phyloP scores from a whole-genome alignment of 2,888 invertebrate genomes.

The Chesias legatella region DNA sequence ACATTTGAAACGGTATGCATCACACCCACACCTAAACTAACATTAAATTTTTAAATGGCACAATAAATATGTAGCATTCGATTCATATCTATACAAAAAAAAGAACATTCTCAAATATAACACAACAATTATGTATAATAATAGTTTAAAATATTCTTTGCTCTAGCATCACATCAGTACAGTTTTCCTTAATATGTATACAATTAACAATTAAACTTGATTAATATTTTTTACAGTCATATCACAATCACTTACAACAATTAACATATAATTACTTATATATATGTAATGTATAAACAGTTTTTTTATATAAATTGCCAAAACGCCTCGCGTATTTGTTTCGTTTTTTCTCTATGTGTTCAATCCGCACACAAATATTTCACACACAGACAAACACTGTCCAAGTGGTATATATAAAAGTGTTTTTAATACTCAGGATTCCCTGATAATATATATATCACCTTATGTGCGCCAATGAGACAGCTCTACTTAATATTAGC shows the following conservation, averaged over 20 bases:
- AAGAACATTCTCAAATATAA: slow-evolving; percentile 34
- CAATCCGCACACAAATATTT: no score
- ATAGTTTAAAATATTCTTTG: slow-evolving; percentile 61
- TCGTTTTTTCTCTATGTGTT: no score
- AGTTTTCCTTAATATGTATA: slow-evolving; percentile 55
- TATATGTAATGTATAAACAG: slow-evolving; percentile 17
- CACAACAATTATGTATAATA: slow-evolving; percentile 40
- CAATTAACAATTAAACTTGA: slow-evolving; percentile 44
- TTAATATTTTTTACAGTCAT: slow-evolving; percentile 40
- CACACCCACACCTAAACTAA: slow-evolving; percentile 46
- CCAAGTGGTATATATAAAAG: no score
- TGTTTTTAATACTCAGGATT: no score
- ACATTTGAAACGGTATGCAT: slow-evolving; percentile 41
- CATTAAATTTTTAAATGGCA: slow-evolving; percentile 65
- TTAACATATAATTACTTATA: slow-evolving; percentile 35
- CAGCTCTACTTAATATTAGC: no score
- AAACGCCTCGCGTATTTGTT: not conserved
- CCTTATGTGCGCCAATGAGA: no score
- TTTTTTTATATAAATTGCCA: not conserved
- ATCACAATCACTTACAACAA: slow-evolving; percentile 48
- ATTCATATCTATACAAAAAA: slow-evolving; percentile 45
- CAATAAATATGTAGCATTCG: slow-evolving; percentile 68
- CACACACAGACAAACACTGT: no score
- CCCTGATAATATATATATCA: no score
- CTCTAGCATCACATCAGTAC: slow-evolving; percentile 75